Base-by-base conservation (phyloP, 2,113 vertebrate species). In the Callipepla squamata region DNA sequence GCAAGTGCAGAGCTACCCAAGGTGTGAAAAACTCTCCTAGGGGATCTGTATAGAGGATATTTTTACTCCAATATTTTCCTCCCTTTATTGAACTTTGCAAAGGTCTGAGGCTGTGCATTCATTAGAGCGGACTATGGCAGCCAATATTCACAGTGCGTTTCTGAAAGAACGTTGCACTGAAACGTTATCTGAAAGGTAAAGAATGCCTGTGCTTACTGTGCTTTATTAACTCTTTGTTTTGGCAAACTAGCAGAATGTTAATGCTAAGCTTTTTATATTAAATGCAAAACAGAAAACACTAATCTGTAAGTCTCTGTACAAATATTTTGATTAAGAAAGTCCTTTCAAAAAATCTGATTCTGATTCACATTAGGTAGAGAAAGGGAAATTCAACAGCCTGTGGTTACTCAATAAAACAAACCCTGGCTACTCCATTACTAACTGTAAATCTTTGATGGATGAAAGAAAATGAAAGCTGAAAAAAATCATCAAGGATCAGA, bases 341-440 rank as follows among this genome's bases (percentile, higher is more conserved):
- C 83, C 89, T 95, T 96, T 93, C 18, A 57, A 95, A 93, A 96
- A 65, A 73, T 79, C 48, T 89, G 44, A 90, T 92, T 96, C 90
- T 93, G 75, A 91, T 92, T 96, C 91, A 94, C 50, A 51, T 91
- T 85, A 78, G n/a, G 78, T 62, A 66, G 83, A 89, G 67, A 85
- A 93, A 93, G 28, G 58, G 57, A 96, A 96, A 92, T 87, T 63
- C 84, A 94, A 32, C 85, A 95, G 94, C 91, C 89, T 97, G 94
- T 91, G 75, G 73, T 92, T 96, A 90, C 61, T 91, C 80, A 94
- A 92, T 96, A 96, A 96, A 97, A 89, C 78, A 97, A 96, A 87
- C 32, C 34, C 26, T 84, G 87, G 87, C 69, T 94, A 94, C 80
- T 97, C 92, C 42, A 50, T 87, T 90, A 89, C 48, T 68, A 88